A percentile compares a stretch with the other conserved stretches of the same genome.
These are phyloP conservation scores for Chymomyza caudatula DNA, from an alignment of 2,888 invertebrate species.

Conservation along the genomic window DNA sequence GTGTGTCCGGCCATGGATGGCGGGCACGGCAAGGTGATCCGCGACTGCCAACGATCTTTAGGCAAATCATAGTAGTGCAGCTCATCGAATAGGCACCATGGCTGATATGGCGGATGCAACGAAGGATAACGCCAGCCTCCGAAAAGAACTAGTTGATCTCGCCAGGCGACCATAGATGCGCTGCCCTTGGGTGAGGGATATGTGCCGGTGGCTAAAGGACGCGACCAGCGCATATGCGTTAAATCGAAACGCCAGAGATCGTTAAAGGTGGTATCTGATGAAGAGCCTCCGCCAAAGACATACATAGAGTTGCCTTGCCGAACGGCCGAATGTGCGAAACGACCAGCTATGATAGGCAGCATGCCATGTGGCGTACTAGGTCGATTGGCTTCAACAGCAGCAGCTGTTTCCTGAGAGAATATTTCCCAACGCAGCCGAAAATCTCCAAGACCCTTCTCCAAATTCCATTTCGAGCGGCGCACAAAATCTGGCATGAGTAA, in stretches of 20 bases:
- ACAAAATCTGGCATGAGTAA: conserved; percentile 83
- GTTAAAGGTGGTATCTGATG: conserved; percentile 95
- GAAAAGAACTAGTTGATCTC: conserved; percentile 90
- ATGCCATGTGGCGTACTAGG: conserved; percentile 15
- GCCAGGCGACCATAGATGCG: conserved; percentile 93
- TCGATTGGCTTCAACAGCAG: conserved; percentile 28
- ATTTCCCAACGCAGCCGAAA: conserved; percentile 88
- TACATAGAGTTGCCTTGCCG: conserved; percentile 92
- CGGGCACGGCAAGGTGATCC: conserved; percentile 64
- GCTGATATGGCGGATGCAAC: conserved; percentile 89
- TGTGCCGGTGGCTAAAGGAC: conserved; percentile 85
- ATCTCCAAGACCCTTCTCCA: conserved; percentile 86
- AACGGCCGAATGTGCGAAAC: conserved; percentile 95
- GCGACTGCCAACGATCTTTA: conserved; percentile 86
- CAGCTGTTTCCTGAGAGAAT: conserved; percentile 72
- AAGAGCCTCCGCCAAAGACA: conserved; percentile 97
- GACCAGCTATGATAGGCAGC: conserved; percentile 89
- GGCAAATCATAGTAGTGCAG: conserved; percentile 91
- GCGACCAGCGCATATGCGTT: conserved; percentile 89
- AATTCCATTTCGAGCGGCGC: conserved; percentile 85
- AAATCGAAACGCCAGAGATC: conserved; percentile 97
- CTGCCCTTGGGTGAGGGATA: conserved; percentile 98
- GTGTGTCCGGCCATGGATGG: conserved; percentile 92
- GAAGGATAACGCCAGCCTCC: conserved; percentile 98
- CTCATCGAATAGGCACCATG: conserved; percentile 93